phyloP scores from a whole-genome alignment of 2,888 invertebrate species.

The Crepidodera aurea region DNA sequence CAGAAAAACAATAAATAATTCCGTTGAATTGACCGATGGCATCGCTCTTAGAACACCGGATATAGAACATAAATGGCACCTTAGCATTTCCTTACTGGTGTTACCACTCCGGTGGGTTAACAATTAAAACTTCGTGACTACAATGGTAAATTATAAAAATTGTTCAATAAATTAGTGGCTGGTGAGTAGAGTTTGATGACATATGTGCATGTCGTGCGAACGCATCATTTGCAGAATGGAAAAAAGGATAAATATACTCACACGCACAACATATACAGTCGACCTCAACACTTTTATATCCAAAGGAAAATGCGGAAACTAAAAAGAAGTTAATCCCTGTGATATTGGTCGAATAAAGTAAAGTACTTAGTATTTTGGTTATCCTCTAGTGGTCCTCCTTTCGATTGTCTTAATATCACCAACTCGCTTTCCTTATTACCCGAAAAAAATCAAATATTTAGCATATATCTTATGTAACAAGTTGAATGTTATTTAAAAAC shows the following conservation, averaged over 20 bases:
- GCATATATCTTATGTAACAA: no score
- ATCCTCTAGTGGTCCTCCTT: no score
- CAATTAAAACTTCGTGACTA: constrained; percentile 17
- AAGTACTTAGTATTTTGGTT: no score
- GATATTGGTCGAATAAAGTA: no score
- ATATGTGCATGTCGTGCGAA: constrained; percentile 9
- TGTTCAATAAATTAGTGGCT: not conserved
- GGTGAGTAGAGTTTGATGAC: constrained; percentile 5
- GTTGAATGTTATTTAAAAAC: no score
- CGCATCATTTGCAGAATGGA: not conserved
- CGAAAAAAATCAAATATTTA: no score
- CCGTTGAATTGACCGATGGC: not conserved
- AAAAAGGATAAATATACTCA: not conserved
- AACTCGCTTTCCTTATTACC: no score
- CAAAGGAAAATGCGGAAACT: no score
- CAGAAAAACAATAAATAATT: constrained; percentile 8
- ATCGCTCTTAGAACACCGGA: constrained; percentile 13
- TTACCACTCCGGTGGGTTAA: constrained; percentile 15
- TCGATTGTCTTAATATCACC: no score
- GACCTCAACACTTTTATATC: no score
- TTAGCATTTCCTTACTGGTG: constrained; percentile 7
- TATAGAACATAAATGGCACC: constrained; percentile 13
- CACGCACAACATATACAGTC: no score
- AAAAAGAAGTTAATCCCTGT: no score
- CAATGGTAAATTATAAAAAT: constrained; percentile 7